Conservation (phyloP, 2,888 invertebrate genomes). For the Melinaea marsaeus region DNA sequence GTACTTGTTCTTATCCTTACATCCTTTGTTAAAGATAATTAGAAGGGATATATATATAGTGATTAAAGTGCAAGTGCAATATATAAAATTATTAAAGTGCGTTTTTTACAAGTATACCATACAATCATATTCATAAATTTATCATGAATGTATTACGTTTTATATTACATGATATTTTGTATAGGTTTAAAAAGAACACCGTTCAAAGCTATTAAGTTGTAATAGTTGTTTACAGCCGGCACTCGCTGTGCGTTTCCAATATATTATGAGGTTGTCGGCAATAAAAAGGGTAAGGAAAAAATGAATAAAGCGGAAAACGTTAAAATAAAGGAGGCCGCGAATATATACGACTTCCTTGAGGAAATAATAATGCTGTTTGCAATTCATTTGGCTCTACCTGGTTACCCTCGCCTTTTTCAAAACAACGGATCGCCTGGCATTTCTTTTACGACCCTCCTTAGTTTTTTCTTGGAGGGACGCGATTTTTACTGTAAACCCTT, state of each 20-base stretch:
- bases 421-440: conserved; percentile 63
- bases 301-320: conserved; percentile 71
- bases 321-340: conserved; percentile 74
- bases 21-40: conserved; percentile 64
- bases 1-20: conserved; percentile 60
- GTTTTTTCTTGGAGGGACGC: conserved; percentile 65
- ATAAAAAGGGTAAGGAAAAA: conserved; percentile 75
- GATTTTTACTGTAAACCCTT: conserved; percentile 71
- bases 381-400: conserved; percentile 78
- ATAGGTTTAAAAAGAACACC: conserved; percentile 5
- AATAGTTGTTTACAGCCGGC: conserved; percentile 75
- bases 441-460: conserved; percentile 58
- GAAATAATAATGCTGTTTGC: conserved; percentile 80
- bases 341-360: conserved; percentile 78
- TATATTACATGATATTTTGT: background rate
- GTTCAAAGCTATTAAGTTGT: conserved; percentile 58
- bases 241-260: conserved; percentile 72
- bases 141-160: background rate
- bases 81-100: too few species aligned
- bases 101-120: too few species aligned
- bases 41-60: conserved; percentile 28
- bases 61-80: conserved; percentile 10
- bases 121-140: too few species aligned
- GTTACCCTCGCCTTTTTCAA: conserved; percentile 67
- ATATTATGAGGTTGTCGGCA: conserved; percentile 74